phyloP scores from a whole-genome alignment of 2,888 invertebrate species.

The Pherbina coryleti region DNA sequence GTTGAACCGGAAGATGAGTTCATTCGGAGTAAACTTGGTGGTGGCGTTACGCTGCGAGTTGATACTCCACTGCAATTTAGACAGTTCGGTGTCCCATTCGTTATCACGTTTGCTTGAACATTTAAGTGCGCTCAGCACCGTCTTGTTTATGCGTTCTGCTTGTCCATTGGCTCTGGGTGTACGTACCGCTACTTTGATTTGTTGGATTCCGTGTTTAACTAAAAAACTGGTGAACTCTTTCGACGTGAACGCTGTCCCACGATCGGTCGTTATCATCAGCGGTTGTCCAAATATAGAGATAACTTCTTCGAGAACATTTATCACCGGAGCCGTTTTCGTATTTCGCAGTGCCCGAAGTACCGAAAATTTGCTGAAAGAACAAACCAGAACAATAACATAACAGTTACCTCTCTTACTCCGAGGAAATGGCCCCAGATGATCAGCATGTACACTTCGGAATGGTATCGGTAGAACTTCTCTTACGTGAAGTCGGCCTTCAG shows the following conservation, averaged over 20 bases:
- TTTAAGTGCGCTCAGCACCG: slow-evolving; percentile 20
- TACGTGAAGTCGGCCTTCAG: slow-evolving; percentile 36
- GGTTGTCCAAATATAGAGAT: not conserved
- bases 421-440: slow-evolving; percentile 36
- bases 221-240: slow-evolving; percentile 16
- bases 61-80: slow-evolving; percentile 28
- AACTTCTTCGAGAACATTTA: slow-evolving; percentile 22
- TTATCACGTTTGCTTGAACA: slow-evolving; percentile 18
- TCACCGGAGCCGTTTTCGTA: not conserved
- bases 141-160: slow-evolving; percentile 37
- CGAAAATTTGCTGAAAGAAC: slow-evolving; percentile 31
- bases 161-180: slow-evolving; percentile 27
- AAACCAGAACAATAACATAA: slow-evolving; percentile 27
- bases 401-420: slow-evolving; percentile 33
- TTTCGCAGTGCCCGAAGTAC: no score
- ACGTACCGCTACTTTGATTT: slow-evolving; percentile 27
- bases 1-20: slow-evolving; percentile 33
- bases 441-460: slow-evolving; percentile 38
- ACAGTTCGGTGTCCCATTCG: slow-evolving; percentile 31
- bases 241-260: slow-evolving; percentile 25
- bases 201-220: slow-evolving; percentile 11
- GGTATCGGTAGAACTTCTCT: slow-evolving; percentile 42
- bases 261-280: not conserved
- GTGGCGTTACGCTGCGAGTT: slow-evolving; percentile 34
- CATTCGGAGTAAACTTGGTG: slow-evolving; percentile 36